Percentiles rank a stretch among this genome's conserved stretches.
These are phyloP conservation scores for Indri indri DNA, from an alignment of 2,113 vertebrate species.

Conservation along the genomic window DNA sequence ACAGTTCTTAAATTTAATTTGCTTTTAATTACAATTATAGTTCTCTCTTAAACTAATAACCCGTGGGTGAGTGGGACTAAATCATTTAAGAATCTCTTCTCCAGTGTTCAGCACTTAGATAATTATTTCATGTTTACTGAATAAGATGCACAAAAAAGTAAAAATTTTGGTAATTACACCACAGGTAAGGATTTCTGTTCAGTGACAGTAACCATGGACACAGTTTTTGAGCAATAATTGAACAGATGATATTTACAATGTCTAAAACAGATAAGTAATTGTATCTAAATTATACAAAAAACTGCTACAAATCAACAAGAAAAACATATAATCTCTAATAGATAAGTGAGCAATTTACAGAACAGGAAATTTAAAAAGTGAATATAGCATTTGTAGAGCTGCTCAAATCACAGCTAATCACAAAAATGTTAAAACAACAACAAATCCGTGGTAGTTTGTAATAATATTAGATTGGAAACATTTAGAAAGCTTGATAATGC, in stretches of 20 bases:
- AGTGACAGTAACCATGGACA: background rate
- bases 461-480: background rate
- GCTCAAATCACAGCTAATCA: background rate
- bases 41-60: constrained; percentile 17
- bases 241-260: background rate
- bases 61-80: background rate
- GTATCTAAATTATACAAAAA: constrained; percentile 5
- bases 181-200: background rate
- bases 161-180: background rate
- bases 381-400: background rate
- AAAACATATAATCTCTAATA: background rate
- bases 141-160: background rate
- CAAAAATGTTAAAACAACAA: background rate
- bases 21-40: background rate
- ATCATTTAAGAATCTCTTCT: background rate
- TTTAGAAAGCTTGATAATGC: background rate
- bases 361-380: background rate
- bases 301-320: background rate
- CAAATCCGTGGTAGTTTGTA: background rate
- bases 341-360: background rate
- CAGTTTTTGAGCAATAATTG: background rate
- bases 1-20: background rate
- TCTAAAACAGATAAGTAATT: background rate
- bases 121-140: background rate
- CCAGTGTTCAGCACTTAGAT: background rate